Conservation (phyloP, 2,797 vertebrate genomes). For the Tragopan temminckii region DNA sequence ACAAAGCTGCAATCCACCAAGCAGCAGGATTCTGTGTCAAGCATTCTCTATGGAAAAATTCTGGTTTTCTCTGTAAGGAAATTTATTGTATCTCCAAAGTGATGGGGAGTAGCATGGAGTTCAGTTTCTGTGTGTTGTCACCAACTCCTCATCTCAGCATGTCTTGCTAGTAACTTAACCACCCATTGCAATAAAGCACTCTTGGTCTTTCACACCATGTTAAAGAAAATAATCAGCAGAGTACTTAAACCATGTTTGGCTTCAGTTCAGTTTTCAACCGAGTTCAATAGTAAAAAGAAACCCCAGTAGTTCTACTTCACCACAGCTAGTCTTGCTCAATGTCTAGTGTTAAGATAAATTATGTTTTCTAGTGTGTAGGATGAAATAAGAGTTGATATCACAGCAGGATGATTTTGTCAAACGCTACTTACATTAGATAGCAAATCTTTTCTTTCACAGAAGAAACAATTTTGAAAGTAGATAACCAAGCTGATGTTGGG, state of each 20-base stretch:
- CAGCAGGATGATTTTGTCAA: conserved; percentile 34
- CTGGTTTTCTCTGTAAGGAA: conserved; percentile 3
- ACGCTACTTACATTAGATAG: not conserved
- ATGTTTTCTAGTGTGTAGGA: conserved; percentile 30
- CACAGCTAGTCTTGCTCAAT: conserved; percentile 18
- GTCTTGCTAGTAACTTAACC: conserved; percentile 45
- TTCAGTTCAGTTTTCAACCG: conserved; percentile 9
- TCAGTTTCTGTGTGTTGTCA: conserved; percentile 32
- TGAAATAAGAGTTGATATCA: conserved; percentile 28
- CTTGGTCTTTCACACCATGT: conserved; percentile 47
- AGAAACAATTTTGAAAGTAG: conserved; percentile 14
- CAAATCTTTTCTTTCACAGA: not conserved
- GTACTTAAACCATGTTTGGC: conserved; percentile 25
- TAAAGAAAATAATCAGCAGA: conserved; percentile 59
- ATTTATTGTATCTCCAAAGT: conserved; percentile 4
- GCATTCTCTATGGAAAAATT: not conserved
- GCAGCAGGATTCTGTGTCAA: not conserved
- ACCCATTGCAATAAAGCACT: conserved; percentile 22
- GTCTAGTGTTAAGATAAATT: conserved; percentile 44
- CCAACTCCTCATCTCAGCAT: conserved; percentile 44
- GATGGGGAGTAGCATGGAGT: not conserved
- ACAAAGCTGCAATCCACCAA: not conserved
- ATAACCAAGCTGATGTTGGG: not conserved
- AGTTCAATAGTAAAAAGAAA: conserved; percentile 38
- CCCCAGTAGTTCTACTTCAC: conserved; percentile 5